These are phyloP conservation scores for Drosophila repleta DNA, from an alignment of 1,140 invertebrate genomes.

Conservation along the genomic window DNA sequence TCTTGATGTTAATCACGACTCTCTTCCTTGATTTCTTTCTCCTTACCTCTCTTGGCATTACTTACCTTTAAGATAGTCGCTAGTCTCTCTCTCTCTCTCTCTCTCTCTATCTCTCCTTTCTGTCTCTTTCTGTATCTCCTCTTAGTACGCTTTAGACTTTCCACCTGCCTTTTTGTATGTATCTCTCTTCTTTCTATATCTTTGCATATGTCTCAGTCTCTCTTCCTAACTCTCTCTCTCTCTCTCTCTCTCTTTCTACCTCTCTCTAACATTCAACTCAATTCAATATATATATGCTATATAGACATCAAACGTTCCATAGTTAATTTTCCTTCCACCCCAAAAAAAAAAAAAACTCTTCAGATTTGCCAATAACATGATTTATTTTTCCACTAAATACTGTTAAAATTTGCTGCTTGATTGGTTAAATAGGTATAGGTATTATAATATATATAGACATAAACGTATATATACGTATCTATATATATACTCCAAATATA, in stretches of 20 bases:
- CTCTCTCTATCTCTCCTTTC: background rate
- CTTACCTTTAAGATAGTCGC: too few relatives aligned
- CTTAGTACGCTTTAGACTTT: background rate
- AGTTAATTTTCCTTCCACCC: too few relatives aligned
- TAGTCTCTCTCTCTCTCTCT: background rate
- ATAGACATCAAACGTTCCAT: background rate
- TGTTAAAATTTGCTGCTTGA: slow-evolving; percentile 6
- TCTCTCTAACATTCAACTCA: background rate
- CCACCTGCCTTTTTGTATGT: background rate
- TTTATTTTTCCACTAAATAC: slow-evolving; percentile 39
- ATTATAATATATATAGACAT: slow-evolving; percentile 6
- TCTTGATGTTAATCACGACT: too few relatives aligned
- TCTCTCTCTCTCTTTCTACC: background rate
- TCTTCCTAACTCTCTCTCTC: too few relatives aligned
- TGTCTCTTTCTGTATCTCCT: background rate
- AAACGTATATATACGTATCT: slow-evolving; percentile 7
- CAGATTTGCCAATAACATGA: slow-evolving; percentile 13
- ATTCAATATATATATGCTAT: too few relatives aligned
- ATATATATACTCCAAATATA: slow-evolving; percentile 7
- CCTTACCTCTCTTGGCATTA: too few relatives aligned
- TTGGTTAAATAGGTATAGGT: slow-evolving; percentile 17
- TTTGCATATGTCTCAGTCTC: background rate
- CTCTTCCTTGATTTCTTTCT: too few relatives aligned
- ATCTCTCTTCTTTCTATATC: background rate
- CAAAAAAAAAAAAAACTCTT: background rate